Evolutionary conservation across 2,113 vertebrate species (phyloP).

Genomic region (Recurvirostra avosetta): DNA sequence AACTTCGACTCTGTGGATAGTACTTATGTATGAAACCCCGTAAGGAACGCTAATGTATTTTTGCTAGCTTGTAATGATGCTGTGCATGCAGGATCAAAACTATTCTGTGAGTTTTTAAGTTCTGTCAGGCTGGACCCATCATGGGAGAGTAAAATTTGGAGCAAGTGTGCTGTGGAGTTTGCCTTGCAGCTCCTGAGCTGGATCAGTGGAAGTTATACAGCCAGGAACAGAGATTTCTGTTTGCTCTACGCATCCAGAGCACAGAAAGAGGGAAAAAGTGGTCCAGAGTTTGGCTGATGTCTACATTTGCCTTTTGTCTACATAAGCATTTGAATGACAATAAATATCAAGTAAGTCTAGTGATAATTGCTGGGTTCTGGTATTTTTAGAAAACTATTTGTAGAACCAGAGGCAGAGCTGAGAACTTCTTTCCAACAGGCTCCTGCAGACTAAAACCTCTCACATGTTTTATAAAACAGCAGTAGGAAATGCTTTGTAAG

Average conservation of each 20-base stretch:
- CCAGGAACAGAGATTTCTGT: not conserved
- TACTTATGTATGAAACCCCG: fast-evolving
- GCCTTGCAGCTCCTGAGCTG: not conserved
- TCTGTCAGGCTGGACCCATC: not conserved
- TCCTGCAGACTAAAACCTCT: not conserved
- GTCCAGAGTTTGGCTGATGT: not conserved
- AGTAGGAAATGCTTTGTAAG: not conserved
- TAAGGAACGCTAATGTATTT: not conserved
- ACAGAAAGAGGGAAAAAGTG: not conserved
- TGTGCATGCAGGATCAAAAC: not conserved
- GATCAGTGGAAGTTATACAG: not conserved
- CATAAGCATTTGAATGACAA: not conserved
- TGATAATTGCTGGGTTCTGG: not conserved
- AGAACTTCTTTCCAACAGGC: not conserved
- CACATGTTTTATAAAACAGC: not conserved
- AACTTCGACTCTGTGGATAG: not conserved
- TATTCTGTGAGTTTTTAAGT: not conserved
- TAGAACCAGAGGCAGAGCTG: not conserved
- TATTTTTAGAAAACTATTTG: constrained; percentile 44
- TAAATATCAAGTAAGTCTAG: constrained; percentile 3
- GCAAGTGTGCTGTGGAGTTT: not conserved
- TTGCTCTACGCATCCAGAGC: not conserved
- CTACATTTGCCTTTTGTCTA: not conserved
- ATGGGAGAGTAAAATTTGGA: not conserved
- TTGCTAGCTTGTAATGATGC: not conserved